These are phyloP conservation scores for Cyprinella venusta DNA, from an alignment of 2,797 vertebrate species.

Conservation along the genomic window DNA sequence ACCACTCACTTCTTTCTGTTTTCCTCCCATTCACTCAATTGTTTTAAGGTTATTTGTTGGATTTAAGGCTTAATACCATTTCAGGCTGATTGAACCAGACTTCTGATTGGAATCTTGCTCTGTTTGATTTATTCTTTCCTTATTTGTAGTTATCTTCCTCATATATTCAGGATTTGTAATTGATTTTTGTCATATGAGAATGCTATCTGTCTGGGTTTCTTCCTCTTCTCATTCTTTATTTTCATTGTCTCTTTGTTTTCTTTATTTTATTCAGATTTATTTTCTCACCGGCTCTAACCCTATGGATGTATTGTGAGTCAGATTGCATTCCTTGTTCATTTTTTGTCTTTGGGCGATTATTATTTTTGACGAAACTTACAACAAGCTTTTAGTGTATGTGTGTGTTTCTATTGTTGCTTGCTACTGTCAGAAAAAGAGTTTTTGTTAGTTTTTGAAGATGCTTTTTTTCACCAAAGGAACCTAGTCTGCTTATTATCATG, in stretches of 20 bases:
- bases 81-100: slow-evolving; percentile 5
- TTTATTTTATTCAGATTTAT: slow-evolving; percentile 5
- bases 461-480: background rate
- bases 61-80: slow-evolving; percentile 4
- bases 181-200: too few species aligned
- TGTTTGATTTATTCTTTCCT: background rate
- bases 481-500: background rate
- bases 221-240: background rate
- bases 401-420: background rate
- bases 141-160: slow-evolving; percentile 14
- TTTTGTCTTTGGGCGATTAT: slow-evolving; percentile 9
- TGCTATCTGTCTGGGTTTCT: background rate
- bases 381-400: background rate
- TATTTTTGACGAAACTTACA: slow-evolving; percentile 2
- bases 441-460: background rate
- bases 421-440: background rate
- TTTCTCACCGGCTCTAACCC: background rate
- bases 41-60: slow-evolving; percentile 33
- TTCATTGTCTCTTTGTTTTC: slow-evolving; percentile 10
- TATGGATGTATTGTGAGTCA: background rate
- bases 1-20: slow-evolving; percentile 20
- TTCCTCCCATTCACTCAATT: slow-evolving; percentile 28
- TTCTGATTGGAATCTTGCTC: background rate
- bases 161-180: too few species aligned
- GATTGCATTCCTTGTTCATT: background rate